Percentiles rank a stretch among this genome's conserved stretches.
phyloP scores from a whole-genome alignment of 2,113 vertebrate species.

The Setophaga petechia region DNA sequence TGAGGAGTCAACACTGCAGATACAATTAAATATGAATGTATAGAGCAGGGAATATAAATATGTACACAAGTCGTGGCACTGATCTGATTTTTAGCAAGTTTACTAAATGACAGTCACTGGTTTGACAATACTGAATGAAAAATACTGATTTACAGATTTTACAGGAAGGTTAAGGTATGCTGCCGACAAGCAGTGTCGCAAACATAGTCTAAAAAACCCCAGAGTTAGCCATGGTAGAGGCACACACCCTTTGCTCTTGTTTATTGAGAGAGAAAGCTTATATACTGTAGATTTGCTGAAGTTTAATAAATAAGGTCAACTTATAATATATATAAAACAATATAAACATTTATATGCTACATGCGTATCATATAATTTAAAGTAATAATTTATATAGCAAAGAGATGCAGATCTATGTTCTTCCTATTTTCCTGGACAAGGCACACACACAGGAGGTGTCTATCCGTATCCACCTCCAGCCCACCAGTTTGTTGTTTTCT shows the following conservation, averaged over 20 bases:
- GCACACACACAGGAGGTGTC: slow-evolving; percentile 97
- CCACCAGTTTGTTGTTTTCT: slow-evolving; percentile 80
- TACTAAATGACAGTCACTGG: slow-evolving; percentile 74
- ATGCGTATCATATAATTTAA: slow-evolving; percentile 99
- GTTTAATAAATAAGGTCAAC: slow-evolving; percentile 99
- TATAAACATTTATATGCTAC: slow-evolving; percentile 98
- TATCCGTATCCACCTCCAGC: slow-evolving; percentile 98
- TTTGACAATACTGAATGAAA: slow-evolving; percentile 80
- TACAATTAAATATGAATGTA: slow-evolving; percentile 14
- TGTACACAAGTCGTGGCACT: slow-evolving; percentile 72
- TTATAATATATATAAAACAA: slow-evolving; percentile 92
- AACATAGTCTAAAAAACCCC: slow-evolving; percentile 58
- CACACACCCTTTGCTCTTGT: slow-evolving; percentile 76
- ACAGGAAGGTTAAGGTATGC: slow-evolving; percentile 61
- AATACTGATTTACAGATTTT: slow-evolving; percentile 78
- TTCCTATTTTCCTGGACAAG: slow-evolving; percentile 90
- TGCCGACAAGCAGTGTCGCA: slow-evolving; percentile 54
- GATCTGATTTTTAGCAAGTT: slow-evolving; percentile 74
- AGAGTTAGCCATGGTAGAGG: slow-evolving; percentile 70
- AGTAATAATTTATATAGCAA: slow-evolving; percentile 97
- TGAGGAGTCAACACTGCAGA: background rate
- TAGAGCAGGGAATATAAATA: slow-evolving; percentile 31
- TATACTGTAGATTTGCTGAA: slow-evolving; percentile 81
- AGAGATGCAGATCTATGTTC: slow-evolving; percentile 80
- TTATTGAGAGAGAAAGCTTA: slow-evolving; percentile 82